A percentile compares a stretch with the other conserved stretches of the same genome.
These are phyloP conservation scores for Brachyistius frenatus DNA, from an alignment of 2,113 vertebrate genomes.

Conservation along the genomic window DNA sequence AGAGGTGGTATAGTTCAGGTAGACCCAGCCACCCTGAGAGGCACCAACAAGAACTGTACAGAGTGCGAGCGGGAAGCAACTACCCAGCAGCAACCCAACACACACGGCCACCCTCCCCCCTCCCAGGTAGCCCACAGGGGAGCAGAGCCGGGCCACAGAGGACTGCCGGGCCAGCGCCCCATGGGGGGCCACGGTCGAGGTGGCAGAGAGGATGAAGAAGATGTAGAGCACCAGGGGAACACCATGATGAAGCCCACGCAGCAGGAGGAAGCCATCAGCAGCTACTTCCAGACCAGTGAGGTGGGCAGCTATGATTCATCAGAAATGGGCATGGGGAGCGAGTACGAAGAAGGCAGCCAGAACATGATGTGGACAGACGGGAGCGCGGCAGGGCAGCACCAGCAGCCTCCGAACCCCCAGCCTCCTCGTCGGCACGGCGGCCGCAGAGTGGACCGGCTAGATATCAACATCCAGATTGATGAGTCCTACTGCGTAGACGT, in stretches of 20 bases:
- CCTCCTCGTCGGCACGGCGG: conserved; percentile 80
- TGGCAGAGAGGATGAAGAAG: conserved; percentile 77
- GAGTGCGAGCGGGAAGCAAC: conserved; percentile 81
- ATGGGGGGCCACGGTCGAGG: conserved; percentile 66
- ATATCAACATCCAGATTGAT: conserved; percentile 98
- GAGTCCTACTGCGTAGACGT: conserved; percentile 98
- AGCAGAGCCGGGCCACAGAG: conserved; percentile 73
- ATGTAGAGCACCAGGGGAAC: conserved; percentile 76
- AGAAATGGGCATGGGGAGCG: conserved; percentile 84
- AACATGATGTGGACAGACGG: conserved; percentile 84
- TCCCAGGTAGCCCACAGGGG: conserved; percentile 71
- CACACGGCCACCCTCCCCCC: conserved; percentile 71
- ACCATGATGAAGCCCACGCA: conserved; percentile 78
- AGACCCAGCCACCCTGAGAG: conserved; percentile 88
- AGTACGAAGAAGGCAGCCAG: conserved; percentile 85
- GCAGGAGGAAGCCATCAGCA: conserved; percentile 84
- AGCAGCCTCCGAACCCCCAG: conserved; percentile 70
- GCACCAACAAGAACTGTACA: conserved; percentile 81
- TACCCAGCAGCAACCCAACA: conserved; percentile 69
- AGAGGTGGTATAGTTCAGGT: conserved; percentile 88
- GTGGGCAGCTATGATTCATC: conserved; percentile 82
- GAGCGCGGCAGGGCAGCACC: conserved; percentile 71
- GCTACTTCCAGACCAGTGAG: conserved; percentile 85
- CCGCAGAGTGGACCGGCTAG: conserved; percentile 93
- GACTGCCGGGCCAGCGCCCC: conserved; percentile 69